Conservation (phyloP, 2,888 invertebrate species). For the Conops quadrifasciatus region DNA sequence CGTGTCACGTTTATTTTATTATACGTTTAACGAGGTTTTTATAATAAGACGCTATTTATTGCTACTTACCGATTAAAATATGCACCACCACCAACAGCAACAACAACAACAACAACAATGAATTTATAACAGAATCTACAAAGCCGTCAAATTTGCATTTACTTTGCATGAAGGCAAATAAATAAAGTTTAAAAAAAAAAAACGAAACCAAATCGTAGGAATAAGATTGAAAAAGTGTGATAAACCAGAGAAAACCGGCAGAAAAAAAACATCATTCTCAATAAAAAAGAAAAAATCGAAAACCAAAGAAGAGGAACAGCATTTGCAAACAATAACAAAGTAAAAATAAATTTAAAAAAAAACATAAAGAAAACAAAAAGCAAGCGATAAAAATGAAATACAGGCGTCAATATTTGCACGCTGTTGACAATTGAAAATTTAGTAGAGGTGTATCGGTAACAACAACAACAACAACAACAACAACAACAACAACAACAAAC, state of each 20-base stretch:
- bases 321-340: too few species aligned
- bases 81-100: conserved; percentile 25
- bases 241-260: too few species aligned
- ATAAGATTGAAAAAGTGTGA: too few species aligned
- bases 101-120: too few species aligned
- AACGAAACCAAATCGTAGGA: too few species aligned
- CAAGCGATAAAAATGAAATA: conserved; percentile 1
- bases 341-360: background rate
- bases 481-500: conserved; percentile 37
- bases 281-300: background rate
- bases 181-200: background rate
- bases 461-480: conserved; percentile 32
- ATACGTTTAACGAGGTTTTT: too few species aligned
- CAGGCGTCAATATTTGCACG: too few species aligned
- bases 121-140: background rate
- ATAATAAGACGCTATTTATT: too few species aligned
- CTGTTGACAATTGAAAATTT: background rate
- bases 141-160: background rate
- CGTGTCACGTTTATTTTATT: too few species aligned
- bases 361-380: background rate
- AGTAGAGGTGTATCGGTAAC: conserved; percentile 47
- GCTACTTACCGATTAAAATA: background rate
- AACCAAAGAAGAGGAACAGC: background rate
- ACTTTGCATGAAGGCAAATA: background rate
- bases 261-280: background rate